Evolutionary conservation across 1,140 invertebrate genomes (phyloP).

Genomic region (Lepidotrigona ventralis): DNA sequence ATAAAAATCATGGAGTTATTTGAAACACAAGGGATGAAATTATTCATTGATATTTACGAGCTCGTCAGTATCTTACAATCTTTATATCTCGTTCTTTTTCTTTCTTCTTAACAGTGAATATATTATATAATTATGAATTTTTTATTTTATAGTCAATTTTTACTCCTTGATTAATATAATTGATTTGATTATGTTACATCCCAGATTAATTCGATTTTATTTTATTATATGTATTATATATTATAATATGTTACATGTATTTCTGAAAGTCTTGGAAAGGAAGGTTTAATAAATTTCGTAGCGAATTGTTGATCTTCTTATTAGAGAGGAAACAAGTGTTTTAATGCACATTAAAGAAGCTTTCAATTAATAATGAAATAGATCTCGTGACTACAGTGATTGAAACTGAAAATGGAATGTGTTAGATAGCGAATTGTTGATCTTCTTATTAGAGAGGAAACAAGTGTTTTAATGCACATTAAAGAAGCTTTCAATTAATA

Average conservation of each 20-base stretch:
- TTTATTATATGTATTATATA: no score
- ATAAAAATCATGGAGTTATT: not conserved
- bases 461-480: not conserved
- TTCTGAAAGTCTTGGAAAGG: not conserved
- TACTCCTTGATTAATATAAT: no score
- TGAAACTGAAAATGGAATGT: constrained; percentile 16
- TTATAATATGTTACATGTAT: no score
- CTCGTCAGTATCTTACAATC: not conserved
- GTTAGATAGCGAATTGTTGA: not conserved
- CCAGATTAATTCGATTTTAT: not conserved
- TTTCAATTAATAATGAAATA: constrained; percentile 23
- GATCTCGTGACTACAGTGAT: constrained; percentile 18
- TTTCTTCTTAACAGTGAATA: no score
- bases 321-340: not conserved
- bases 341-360: not conserved
- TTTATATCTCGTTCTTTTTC: not conserved
- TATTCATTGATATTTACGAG: not conserved
- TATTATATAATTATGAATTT: no score
- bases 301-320: not conserved
- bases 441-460: not conserved
- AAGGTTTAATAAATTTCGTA: not conserved
- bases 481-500: constrained; percentile 1
- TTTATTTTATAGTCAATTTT: no score
- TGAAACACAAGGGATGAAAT: not conserved
- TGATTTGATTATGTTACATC: not conserved